Conservation (phyloP, 2,888 invertebrate species). For the Lomographa bimaculata region DNA sequence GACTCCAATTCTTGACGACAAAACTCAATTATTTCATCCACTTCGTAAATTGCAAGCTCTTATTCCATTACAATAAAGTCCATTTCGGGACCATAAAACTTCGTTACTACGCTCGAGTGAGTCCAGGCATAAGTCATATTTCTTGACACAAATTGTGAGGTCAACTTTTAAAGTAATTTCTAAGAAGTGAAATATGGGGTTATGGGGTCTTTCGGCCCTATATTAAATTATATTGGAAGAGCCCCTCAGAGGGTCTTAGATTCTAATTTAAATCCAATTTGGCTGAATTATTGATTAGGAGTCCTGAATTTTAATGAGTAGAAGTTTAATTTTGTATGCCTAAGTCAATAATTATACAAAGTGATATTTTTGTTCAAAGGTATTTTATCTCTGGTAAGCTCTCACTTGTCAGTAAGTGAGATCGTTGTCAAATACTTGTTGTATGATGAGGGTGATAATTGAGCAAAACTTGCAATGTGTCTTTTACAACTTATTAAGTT, state of each 20-base stretch:
- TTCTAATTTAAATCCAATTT: constrained; percentile 25
- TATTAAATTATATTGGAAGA: constrained; percentile 38
- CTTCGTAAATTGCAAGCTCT: constrained; percentile 32
- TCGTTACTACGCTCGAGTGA: constrained; percentile 41
- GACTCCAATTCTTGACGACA: constrained; percentile 35
- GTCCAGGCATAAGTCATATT: constrained; percentile 42
- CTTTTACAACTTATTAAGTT: too few relatives aligned
- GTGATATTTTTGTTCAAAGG: too few relatives aligned
- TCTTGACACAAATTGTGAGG: constrained; percentile 46
- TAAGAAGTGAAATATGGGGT: constrained; percentile 44
- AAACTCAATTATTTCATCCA: constrained; percentile 41
- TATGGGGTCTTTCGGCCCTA: constrained; percentile 29
- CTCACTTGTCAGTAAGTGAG: too few relatives aligned
- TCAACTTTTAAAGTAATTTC: constrained; percentile 46
- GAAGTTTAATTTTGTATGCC: not conserved
- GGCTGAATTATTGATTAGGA: constrained; percentile 12
- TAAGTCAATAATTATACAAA: too few relatives aligned
- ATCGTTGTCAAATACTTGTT: too few relatives aligned
- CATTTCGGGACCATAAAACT: constrained; percentile 40
- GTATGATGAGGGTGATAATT: too few relatives aligned
- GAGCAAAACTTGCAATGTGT: too few relatives aligned
- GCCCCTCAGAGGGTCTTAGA: constrained; percentile 23
- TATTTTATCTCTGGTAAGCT: too few relatives aligned
- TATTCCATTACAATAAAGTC: constrained; percentile 40
- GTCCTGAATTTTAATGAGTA: not conserved